phyloP scores from a whole-genome alignment of 2,888 invertebrate genomes.

The Mesorhabditis spiculigera region DNA sequence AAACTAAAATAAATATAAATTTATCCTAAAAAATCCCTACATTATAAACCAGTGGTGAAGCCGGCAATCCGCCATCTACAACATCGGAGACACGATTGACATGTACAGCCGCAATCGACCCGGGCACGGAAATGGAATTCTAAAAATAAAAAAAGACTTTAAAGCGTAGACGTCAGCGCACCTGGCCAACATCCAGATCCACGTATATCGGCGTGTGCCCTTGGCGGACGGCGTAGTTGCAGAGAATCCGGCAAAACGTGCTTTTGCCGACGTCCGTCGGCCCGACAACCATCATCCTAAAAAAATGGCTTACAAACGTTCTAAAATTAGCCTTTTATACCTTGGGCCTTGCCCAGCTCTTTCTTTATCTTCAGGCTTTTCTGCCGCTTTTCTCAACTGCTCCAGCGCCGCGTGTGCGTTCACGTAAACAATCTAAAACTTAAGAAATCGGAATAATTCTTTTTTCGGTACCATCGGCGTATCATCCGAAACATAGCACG shows the following conservation, averaged over 20 bases:
- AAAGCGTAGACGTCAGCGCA: neutral
- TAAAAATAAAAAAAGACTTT: conserved; percentile 22
- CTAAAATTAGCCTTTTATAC: conserved; percentile 17
- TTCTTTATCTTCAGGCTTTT: conserved; percentile 27
- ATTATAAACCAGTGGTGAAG: conserved; percentile 75
- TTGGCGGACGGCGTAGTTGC: conserved; percentile 91
- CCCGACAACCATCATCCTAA: conserved; percentile 59
- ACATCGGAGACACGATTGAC: conserved; percentile 89
- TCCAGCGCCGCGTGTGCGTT: conserved; percentile 94
- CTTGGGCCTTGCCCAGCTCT: conserved; percentile 21
- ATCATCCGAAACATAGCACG: conserved; percentile 88
- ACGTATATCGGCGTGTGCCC: conserved; percentile 77
- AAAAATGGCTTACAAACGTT: conserved; percentile 9
- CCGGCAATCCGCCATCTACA: conserved; percentile 90
- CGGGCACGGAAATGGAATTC: conserved; percentile 51
- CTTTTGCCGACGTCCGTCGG: conserved; percentile 95
- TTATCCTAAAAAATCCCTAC: conserved; percentile 18
- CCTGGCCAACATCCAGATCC: conserved; percentile 89
- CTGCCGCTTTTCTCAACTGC: conserved; percentile 76
- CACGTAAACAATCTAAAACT: conserved; percentile 67
- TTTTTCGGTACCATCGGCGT: conserved; percentile 71
- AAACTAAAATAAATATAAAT: neutral
- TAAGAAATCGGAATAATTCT: conserved; percentile 8
- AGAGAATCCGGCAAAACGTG: conserved; percentile 78
- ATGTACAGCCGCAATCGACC: conserved; percentile 61